These are phyloP conservation scores for Notechis scutatus DNA, from an alignment of 2,113 vertebrate genomes.

Conservation along the genomic window DNA sequence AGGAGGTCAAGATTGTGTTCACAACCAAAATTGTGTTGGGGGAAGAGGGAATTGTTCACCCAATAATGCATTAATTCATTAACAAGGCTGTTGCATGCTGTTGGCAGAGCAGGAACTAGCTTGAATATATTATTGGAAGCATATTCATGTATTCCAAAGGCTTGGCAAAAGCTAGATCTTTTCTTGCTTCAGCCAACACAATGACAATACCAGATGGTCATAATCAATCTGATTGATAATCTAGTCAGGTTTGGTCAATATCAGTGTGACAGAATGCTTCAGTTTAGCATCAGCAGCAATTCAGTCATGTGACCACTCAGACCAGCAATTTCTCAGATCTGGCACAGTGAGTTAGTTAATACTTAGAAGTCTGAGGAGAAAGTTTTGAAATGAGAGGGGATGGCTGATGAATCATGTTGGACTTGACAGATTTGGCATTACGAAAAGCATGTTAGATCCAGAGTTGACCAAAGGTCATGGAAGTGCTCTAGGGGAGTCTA, in stretches of 20 bases:
- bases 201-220: not conserved
- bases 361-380: not conserved
- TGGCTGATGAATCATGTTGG: not conserved
- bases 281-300: not conserved
- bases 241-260: not conserved
- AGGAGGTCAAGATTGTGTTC: not conserved
- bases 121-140: not conserved
- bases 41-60: not conserved
- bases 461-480: not conserved
- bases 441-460: not conserved
- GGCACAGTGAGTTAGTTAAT: not conserved
- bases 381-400: not conserved
- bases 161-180: not conserved
- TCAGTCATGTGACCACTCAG: not conserved
- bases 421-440: not conserved
- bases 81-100: not conserved
- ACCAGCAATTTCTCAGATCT: not conserved
- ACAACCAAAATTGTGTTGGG: not conserved
- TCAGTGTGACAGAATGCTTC: not conserved
- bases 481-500: not conserved
- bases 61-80: not conserved
- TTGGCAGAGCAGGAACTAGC: not conserved
- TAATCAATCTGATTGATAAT: not conserved
- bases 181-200: not conserved
- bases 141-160: not conserved